Evolutionary conservation across 2,888 invertebrate genomes (phyloP).

Genomic region (Coleophora flavipennella): DNA sequence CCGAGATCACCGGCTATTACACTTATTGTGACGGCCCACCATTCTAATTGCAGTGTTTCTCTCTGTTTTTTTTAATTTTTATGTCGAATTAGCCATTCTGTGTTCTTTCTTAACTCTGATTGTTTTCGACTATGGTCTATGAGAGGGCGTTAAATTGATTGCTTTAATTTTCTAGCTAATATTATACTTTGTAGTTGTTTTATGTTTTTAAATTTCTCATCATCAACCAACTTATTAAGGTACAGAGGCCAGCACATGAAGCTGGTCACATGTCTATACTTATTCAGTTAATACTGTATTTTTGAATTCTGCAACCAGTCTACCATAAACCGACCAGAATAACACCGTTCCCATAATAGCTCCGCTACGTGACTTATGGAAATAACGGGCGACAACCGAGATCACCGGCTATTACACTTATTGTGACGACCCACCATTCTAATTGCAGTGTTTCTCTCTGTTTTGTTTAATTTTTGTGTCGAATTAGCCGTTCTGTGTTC

Average conservation of each 20-base stretch:
- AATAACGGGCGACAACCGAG: slow-evolving; percentile 32
- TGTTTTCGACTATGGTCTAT: too few species aligned
- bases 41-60: slow-evolving; percentile 21
- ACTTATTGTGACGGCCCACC: slow-evolving; percentile 18
- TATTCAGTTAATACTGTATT: background rate
- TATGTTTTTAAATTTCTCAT: too few species aligned
- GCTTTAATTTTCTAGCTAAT: too few species aligned
- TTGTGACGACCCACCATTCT: slow-evolving; percentile 19
- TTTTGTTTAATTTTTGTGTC: slow-evolving; percentile 3
- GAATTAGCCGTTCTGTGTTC: too few species aligned
- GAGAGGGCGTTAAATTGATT: too few species aligned
- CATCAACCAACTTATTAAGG: too few species aligned
- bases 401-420: slow-evolving; percentile 25
- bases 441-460: slow-evolving; percentile 19
- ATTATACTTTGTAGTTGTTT: too few species aligned
- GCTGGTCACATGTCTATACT: too few species aligned
- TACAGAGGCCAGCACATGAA: too few species aligned
- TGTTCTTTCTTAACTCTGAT: too few species aligned
- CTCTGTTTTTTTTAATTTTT: slow-evolving; percentile 5
- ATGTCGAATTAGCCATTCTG: too few species aligned
- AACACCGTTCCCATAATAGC: slow-evolving; percentile 20
- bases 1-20: slow-evolving; percentile 27
- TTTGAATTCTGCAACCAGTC: background rate
- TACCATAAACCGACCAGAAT: background rate
- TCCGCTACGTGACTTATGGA: slow-evolving; percentile 35